Evolutionary conservation across 2,113 vertebrate species (phyloP).

Genomic region (Prinia subflava): DNA sequence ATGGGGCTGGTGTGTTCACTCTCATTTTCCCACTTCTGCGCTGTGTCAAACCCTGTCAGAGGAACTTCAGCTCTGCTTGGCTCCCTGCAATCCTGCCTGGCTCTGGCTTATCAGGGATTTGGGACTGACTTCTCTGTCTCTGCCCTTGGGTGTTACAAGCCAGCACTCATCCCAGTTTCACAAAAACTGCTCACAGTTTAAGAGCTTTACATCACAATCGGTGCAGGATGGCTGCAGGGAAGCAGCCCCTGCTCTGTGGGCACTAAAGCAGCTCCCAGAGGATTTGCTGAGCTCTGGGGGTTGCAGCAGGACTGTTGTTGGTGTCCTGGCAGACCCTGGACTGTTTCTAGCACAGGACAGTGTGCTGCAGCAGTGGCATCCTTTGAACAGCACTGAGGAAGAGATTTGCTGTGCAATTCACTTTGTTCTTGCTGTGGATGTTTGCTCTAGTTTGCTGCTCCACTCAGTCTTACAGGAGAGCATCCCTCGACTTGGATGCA

Average conservation of each 20-base stretch:
- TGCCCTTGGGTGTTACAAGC: not conserved
- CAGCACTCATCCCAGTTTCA: not conserved
- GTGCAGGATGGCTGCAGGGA: not conserved
- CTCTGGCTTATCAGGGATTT: not conserved
- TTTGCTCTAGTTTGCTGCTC: not conserved
- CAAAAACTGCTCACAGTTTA: not conserved
- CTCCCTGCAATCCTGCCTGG: not conserved
- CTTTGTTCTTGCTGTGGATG: not conserved
- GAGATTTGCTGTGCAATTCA: not conserved
- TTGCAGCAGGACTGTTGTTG: not conserved
- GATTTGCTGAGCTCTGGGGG: not conserved
- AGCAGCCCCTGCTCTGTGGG: not conserved
- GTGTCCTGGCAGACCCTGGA: not conserved
- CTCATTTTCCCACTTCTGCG: not conserved
- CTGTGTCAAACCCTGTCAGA: not conserved
- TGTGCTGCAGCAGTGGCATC: not conserved
- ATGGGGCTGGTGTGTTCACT: not conserved
- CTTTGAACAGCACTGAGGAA: not conserved
- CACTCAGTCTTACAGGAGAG: not conserved
- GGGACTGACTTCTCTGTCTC: not conserved
- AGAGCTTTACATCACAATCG: fast-evolving
- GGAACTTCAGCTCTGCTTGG: not conserved
- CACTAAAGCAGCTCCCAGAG: not conserved
- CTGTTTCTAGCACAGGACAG: not conserved
- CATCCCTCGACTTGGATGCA: not conserved